Conservation (phyloP, 2,113 vertebrate species). For the Coptodon bakossiorum region DNA sequence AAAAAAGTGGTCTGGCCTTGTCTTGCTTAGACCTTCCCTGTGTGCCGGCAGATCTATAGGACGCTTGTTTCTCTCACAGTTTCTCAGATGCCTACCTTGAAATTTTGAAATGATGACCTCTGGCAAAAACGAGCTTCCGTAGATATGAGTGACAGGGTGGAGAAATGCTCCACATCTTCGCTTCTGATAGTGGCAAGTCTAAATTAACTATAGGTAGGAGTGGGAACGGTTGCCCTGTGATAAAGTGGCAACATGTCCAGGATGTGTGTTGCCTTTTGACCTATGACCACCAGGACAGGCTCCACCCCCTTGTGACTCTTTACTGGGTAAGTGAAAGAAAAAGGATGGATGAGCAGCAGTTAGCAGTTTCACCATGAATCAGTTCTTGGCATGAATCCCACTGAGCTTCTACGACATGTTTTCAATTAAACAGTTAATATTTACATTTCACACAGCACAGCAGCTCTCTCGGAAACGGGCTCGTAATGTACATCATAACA, state of each 20-base stretch:
- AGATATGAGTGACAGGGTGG: not conserved
- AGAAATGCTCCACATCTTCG: not conserved
- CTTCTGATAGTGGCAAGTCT: not conserved
- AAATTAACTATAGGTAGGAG: not conserved
- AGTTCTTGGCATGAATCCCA: not conserved
- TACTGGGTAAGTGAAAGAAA: not conserved
- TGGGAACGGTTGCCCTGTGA: not conserved
- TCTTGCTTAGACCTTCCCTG: not conserved
- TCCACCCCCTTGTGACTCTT: not conserved
- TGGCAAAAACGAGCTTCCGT: not conserved
- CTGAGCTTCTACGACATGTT: not conserved
- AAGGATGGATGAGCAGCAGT: too few relatives aligned
- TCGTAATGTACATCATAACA: not conserved
- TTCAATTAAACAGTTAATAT: not conserved
- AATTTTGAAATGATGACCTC: not conserved
- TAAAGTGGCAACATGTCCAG: too few relatives aligned
- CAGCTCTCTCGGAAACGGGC: not conserved
- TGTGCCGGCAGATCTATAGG: fast-evolving
- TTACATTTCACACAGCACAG: not conserved
- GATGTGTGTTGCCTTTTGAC: not conserved
- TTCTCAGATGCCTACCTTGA: not conserved
- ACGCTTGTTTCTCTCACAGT: not conserved
- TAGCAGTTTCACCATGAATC: not conserved
- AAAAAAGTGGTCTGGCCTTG: not conserved
- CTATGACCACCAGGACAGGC: not conserved